Percentiles rank a stretch among this genome's conserved stretches.
phyloP scores from a whole-genome alignment of 2,888 invertebrate genomes.

The Noctua janthina region DNA sequence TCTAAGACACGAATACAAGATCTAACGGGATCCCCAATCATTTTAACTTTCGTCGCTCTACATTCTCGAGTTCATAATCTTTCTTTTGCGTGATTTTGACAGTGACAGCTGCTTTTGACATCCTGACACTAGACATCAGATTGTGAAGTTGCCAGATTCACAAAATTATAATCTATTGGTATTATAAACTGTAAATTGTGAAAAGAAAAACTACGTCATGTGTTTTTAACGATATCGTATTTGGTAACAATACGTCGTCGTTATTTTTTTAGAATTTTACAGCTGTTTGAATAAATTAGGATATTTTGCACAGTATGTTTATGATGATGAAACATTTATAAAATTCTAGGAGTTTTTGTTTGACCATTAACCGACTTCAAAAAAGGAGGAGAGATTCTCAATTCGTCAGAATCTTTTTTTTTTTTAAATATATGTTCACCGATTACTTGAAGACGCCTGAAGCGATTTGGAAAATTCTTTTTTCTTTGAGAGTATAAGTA shows the following conservation, averaged over 20 bases:
- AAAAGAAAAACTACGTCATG: no score
- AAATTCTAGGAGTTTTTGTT: no score
- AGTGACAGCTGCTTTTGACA: constrained; percentile 30
- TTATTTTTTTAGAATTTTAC: not conserved
- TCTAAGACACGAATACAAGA: constrained; percentile 58
- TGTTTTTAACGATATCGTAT: not conserved
- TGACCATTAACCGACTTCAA: no score
- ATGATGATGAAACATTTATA: not conserved
- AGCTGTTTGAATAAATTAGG: not conserved
- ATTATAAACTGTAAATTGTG: no score
- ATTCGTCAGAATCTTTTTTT: no score
- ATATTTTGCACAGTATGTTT: not conserved
- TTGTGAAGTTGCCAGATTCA: constrained; percentile 20
- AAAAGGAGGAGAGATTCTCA: no score
- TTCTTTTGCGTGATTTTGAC: constrained; percentile 8
- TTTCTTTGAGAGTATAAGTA: no score
- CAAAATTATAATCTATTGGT: not conserved
- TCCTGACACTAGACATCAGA: not conserved
- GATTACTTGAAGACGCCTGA: no score
- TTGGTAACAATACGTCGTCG: not conserved
- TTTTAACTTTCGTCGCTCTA: constrained; percentile 63
- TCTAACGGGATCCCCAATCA: constrained; percentile 69
- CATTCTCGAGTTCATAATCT: constrained; percentile 17
- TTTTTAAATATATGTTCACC: no score
- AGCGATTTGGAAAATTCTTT: no score